These are phyloP conservation scores for Polyploca ridens DNA, from an alignment of 2,888 invertebrate species.

Conservation along the genomic window DNA sequence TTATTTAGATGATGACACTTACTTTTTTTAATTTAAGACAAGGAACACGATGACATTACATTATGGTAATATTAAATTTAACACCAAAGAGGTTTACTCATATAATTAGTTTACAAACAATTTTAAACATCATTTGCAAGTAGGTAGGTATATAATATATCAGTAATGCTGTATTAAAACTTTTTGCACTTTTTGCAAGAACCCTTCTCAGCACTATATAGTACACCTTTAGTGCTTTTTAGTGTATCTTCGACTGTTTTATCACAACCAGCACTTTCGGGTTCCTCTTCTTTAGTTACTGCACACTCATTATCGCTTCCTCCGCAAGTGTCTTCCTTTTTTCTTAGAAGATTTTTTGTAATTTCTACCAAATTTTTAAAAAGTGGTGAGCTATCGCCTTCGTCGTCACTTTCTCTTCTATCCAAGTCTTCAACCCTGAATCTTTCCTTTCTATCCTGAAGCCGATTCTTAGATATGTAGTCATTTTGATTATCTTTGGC, in stretches of 20 bases:
- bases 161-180: constrained; percentile 7
- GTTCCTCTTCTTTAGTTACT: constrained; percentile 10
- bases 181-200: constrained; percentile 17
- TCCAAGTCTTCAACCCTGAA: background rate
- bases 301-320: constrained; percentile 23
- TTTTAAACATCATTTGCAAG: too few relatives aligned
- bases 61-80: too few relatives aligned
- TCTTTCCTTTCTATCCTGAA: background rate
- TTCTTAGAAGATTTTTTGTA: background rate
- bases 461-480: background rate
- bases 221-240: constrained; percentile 25
- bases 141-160: too few relatives aligned
- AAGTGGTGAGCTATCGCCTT: background rate
- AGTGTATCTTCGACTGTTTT: background rate
- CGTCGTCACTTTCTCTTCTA: background rate
- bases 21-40: too few relatives aligned
- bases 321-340: constrained; percentile 26
- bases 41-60: too few relatives aligned
- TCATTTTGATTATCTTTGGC: background rate
- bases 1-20: too few relatives aligned
- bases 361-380: background rate
- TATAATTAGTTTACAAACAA: too few relatives aligned
- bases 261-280: constrained; percentile 26
- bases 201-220: constrained; percentile 6
- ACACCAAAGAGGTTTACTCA: too few relatives aligned